phyloP scores from a whole-genome alignment of 2,888 invertebrate species.

The Pseudococcus viburni region DNA sequence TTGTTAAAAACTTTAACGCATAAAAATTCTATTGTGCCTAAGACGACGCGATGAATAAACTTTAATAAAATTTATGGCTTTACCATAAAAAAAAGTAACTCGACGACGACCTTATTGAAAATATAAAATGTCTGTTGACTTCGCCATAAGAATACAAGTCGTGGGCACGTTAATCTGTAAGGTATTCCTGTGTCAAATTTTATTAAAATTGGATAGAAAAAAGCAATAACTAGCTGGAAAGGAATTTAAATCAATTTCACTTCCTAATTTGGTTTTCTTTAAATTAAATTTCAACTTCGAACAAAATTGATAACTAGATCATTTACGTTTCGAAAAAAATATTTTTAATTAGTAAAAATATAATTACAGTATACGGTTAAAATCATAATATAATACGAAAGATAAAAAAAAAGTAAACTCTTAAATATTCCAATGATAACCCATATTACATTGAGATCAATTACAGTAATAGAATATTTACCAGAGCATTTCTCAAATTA shows the following conservation, averaged over 20 bases:
- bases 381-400: background rate
- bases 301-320: background rate
- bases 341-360: background rate
- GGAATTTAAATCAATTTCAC: background rate
- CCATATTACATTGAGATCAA: background rate
- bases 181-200: background rate
- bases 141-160: background rate
- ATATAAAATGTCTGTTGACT: conserved; percentile 12
- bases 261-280: background rate
- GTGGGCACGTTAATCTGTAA: background rate
- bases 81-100: background rate
- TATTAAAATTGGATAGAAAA: background rate
- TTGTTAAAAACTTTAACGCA: background rate
- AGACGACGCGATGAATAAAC: conserved; percentile 5
- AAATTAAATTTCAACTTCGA: conserved; percentile 7
- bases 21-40: conserved; percentile 26
- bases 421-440: background rate
- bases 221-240: background rate
- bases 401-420: background rate
- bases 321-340: background rate
- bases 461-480: background rate
- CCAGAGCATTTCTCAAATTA: background rate
- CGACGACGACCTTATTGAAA: conserved; percentile 1
- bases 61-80: conserved; percentile 17
- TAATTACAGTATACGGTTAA: background rate